phyloP scores from a whole-genome alignment of 2,113 vertebrate species.

The Pomatostomus ruficeps region DNA sequence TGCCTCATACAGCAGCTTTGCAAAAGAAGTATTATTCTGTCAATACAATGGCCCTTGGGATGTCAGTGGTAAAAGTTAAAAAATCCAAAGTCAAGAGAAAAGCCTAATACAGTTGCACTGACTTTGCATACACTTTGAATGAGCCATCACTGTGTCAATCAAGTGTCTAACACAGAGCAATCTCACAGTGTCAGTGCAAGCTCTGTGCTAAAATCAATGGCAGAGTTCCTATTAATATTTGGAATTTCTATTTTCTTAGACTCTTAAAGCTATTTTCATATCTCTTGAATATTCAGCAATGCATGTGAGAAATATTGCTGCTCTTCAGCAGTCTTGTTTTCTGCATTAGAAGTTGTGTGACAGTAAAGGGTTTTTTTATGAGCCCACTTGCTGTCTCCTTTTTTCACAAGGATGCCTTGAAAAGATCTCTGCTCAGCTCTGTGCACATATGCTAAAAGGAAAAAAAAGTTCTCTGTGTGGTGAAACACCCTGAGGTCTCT shows the following conservation, averaged over 20 bases:
- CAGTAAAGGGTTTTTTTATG: conserved; percentile 32
- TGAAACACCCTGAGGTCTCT: not conserved
- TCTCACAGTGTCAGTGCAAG: conserved; percentile 60
- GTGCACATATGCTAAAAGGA: not conserved
- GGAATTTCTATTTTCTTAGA: conserved; percentile 59
- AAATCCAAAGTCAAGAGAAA: conserved; percentile 62
- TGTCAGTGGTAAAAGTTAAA: conserved; percentile 57
- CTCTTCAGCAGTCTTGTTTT: conserved; percentile 32
- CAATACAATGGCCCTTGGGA: conserved; percentile 60
- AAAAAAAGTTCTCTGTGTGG: not conserved
- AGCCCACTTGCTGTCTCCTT: conserved; percentile 39
- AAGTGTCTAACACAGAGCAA: conserved; percentile 64
- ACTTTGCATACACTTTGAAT: conserved; percentile 67
- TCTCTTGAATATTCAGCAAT: conserved; percentile 42
- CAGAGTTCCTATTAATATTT: conserved; percentile 62
- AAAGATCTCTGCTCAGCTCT: conserved; percentile 10
- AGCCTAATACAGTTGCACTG: conserved; percentile 57
- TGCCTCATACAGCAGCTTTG: not conserved
- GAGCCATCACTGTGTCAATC: conserved; percentile 73
- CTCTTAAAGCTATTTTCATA: conserved; percentile 37
- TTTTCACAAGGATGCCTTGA: conserved; percentile 13
- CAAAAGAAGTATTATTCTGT: conserved; percentile 40
- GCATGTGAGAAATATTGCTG: conserved; percentile 18
- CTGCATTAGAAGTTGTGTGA: conserved; percentile 31
- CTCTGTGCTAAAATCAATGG: conserved; percentile 61